phyloP scores from a whole-genome alignment of 2,888 invertebrate species.

The Ectemnius cavifrons region DNA sequence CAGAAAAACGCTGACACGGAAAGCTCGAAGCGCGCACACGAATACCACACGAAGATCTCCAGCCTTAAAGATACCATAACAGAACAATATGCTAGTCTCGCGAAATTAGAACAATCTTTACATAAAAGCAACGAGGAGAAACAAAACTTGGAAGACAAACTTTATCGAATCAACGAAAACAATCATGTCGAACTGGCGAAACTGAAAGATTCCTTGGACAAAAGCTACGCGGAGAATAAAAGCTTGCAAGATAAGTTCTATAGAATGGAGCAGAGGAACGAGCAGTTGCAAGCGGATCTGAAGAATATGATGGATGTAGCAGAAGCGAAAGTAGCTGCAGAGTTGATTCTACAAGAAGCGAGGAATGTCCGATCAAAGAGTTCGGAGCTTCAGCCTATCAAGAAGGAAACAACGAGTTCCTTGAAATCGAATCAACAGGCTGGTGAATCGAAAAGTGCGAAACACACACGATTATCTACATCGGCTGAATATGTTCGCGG shows the following conservation, averaged over 20 bases:
- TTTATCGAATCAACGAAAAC: neutral
- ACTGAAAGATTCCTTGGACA: slow-evolving; percentile 21
- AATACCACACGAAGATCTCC: slow-evolving; percentile 4
- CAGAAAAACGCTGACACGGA: slow-evolving; percentile 9
- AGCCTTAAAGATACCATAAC: slow-evolving; percentile 16
- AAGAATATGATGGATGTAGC: neutral
- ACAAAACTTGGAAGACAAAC: neutral
- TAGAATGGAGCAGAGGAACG: neutral
- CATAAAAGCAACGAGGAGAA: slow-evolving; percentile 11
- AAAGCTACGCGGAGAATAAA: slow-evolving; percentile 4
- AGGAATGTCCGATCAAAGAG: neutral
- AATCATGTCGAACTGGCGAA: neutral
- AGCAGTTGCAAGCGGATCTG: neutral
- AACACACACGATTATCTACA: too few species aligned
- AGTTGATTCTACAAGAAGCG: neutral
- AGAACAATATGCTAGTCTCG: neutral
- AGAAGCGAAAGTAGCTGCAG: too few species aligned
- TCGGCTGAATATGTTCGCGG: too few species aligned
- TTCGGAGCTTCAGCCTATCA: too few species aligned
- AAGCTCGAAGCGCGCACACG: neutral
- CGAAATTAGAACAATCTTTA: slow-evolving; percentile 19
- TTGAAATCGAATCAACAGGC: too few species aligned
- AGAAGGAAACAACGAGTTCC: too few species aligned
- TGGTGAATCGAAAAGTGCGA: too few species aligned
- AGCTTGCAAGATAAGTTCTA: neutral